These are phyloP conservation scores for Bos javanicus DNA, from an alignment of 2,113 vertebrate species.

Conservation along the genomic window DNA sequence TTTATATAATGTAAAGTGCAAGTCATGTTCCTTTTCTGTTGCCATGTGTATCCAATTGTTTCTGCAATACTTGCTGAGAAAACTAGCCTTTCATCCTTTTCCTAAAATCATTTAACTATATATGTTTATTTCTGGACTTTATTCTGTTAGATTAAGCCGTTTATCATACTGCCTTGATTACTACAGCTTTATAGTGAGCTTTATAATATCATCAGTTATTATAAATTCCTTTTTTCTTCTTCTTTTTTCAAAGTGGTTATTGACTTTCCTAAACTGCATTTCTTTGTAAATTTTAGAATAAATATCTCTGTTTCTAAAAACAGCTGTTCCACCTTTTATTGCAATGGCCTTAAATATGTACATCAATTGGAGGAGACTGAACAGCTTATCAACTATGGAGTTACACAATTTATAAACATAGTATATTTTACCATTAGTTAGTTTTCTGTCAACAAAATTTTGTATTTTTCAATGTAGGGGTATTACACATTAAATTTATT, in stretches of 20 bases:
- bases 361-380: background rate
- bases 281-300: background rate
- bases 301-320: background rate
- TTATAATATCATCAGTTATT: background rate
- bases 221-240: background rate
- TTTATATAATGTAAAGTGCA: background rate
- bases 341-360: background rate
- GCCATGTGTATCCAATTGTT: background rate
- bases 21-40: background rate
- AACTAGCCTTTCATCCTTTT: background rate
- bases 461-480: background rate
- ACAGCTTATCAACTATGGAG: background rate
- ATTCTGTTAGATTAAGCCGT: background rate
- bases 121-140: background rate
- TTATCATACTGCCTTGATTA: background rate
- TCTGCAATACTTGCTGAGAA: background rate
- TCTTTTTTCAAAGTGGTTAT: background rate
- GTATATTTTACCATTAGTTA: background rate
- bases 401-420: background rate
- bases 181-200: background rate
- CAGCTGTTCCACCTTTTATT: background rate
- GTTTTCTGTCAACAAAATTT: background rate
- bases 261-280: background rate
- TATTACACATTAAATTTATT: background rate
- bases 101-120: background rate